Base-by-base conservation (phyloP, 2,888 invertebrate genomes). In the Acholoe squamosa region DNA sequence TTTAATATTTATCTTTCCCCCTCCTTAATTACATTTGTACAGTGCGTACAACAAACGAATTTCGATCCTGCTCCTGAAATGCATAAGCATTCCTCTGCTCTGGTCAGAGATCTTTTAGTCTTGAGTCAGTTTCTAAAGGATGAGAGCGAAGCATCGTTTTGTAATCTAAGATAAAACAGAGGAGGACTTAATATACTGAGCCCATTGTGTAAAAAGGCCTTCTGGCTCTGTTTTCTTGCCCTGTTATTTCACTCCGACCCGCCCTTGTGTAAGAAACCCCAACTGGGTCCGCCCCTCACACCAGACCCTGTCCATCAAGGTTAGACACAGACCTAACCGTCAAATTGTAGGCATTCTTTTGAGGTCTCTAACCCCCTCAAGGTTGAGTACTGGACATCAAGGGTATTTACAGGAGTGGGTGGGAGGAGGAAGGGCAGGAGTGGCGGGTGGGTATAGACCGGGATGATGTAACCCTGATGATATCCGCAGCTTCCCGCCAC, bases 401-500 rank as follows among this genome's bases (percentile, higher is more conserved):
- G 61, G 22, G 61, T 61, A 54, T 54, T 19, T 54, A 61, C 61
- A 61, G 61, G 61, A 10, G 43, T 43, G 43, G 43, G 43, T 12
- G 61, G 76, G 76, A 76, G 28, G 28, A 28, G 76, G 76, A 76
- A 3, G 76, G 76, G 76, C n/a, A 43, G 43, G 3, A 43, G 43
- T 43, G 43, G 43, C 43, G 43, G 43, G 43, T 61, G 61, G 19
- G 61, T 61, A 61, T n/a, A 76, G 76, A 76, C 76, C 0, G 34
- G 43, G 0, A 0, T 80, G 80, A 80, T 19, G 80, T 80, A 80
- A 80, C 43, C 80, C 43, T 43, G 43, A 80, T 43, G 80, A 43
- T 16, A 80, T 33, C 33, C 19, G n/a, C 71, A 19, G 25, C 12
- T 43, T 80, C 80, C 34, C 14, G 80, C 16, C 34, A 34, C 22